Evolutionary conservation across 2,113 vertebrate genomes (phyloP).

Genomic region (Micromys minutus): DNA sequence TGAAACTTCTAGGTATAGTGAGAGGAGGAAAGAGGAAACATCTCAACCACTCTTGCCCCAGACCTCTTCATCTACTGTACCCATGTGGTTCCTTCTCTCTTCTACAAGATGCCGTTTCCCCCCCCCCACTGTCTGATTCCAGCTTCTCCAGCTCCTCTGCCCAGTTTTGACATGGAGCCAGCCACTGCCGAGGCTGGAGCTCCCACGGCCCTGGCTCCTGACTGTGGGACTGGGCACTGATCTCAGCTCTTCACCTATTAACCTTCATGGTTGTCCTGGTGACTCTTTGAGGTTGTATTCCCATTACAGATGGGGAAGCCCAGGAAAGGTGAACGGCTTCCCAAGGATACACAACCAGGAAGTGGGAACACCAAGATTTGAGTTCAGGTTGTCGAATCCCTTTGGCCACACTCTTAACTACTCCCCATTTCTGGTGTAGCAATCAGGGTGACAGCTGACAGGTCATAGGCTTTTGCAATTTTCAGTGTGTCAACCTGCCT

Average conservation of each 20-base stretch:
- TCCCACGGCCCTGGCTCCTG: neutral
- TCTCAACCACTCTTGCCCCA: neutral
- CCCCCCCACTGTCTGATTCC: neutral
- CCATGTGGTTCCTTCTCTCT: neutral
- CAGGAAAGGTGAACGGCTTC: neutral
- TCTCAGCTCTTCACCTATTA: accelerated
- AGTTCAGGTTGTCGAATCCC: neutral
- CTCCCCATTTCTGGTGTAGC: neutral
- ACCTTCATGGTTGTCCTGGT: neutral
- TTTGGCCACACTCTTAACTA: neutral
- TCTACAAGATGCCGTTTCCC: neutral
- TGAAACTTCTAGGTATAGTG: neutral
- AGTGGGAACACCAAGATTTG: neutral
- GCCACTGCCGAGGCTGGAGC: neutral
- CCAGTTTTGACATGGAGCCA: too few species aligned
- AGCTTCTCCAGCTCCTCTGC: neutral
- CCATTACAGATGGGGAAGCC: neutral
- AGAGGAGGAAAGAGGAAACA: neutral
- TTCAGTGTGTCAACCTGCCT: neutral
- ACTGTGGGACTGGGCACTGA: neutral
- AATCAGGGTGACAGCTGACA: neutral
- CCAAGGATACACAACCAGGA: neutral
- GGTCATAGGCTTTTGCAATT: neutral
- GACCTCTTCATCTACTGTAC: neutral
- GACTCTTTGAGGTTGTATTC: neutral